Base-by-base conservation (phyloP, 1,140 invertebrate species). In the Maniola jurtina region DNA sequence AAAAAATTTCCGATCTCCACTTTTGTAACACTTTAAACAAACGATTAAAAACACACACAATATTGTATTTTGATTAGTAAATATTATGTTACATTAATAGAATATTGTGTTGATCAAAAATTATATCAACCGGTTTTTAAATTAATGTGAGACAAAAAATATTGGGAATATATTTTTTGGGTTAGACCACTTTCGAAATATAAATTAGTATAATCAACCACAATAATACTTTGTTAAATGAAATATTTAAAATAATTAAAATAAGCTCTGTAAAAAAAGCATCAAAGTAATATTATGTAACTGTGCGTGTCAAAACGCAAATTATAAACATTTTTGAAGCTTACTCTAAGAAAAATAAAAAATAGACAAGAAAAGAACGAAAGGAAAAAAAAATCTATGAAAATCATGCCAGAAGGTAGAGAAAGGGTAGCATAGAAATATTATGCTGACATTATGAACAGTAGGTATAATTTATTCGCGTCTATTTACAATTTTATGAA, bases 191-290 rank as follows among this genome's bases (percentile, higher is more conserved):
- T 45, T 13, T 11, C 13, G 9, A 45, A 50, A 9, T 48, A 42
- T 33, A 34, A 25, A 60, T 42, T 56, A 13, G 5, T 61, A 55
- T 45, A 14, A 34, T 35, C 16, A 56, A 65, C 62, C 71, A 73
- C 71, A 64, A 70, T 64, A 66, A 66, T 64, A 66, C 63, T 66
- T 54, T 33, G n/a, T 33, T 11, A 57, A 35, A 62, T 42, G 13
- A 10, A 13, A 40, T 64, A 25, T 45, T 56, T n/a, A 66, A 66
- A 48, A 13, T 38, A 55, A 10, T 16, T 13, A 45, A 58, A 61
- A 56, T 52, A 71, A 68, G 55, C 63, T 62, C 16, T 65, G 34
- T 15, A 55, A 72, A 60, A 59, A 65, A 71, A 52, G 48, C 48
- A 16, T 52, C 15, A 13, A 52, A 52, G 1, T n/a, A 52, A 48